phyloP scores from a whole-genome alignment of 1,140 invertebrate genomes.

The Heliothis virescens region DNA sequence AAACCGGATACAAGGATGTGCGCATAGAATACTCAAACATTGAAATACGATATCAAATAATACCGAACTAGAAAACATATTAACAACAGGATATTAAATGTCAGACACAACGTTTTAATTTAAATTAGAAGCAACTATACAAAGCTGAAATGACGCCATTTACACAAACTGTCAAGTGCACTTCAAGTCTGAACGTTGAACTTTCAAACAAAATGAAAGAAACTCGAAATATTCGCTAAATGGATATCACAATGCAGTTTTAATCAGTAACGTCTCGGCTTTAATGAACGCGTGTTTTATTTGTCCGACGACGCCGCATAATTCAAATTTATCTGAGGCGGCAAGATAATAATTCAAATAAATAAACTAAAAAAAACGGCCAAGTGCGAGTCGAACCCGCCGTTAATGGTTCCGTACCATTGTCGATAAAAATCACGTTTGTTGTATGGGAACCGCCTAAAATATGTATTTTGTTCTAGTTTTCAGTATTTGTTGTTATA shows the following conservation, averaged over 20 bases:
- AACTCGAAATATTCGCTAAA: conserved; percentile 34
- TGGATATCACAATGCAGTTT: conserved; percentile 43
- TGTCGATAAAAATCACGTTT: too few species aligned
- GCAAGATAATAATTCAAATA: conserved; percentile 55
- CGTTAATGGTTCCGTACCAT: too few species aligned
- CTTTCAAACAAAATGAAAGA: conserved; percentile 34
- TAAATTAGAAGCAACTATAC: not conserved
- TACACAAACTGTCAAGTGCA: not conserved
- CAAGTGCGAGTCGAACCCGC: too few species aligned
- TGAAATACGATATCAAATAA: not conserved
- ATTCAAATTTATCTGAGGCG: conserved; percentile 57
- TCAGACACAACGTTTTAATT: not conserved
- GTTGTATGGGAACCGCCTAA: too few species aligned
- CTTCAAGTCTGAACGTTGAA: not conserved
- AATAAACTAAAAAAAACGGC: too few species aligned
- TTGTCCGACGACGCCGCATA: conserved; percentile 53
- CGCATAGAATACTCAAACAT: not conserved
- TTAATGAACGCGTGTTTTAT: conserved; percentile 48
- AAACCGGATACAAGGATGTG: not conserved
- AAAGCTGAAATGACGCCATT: not conserved
- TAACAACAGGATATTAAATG: not conserved
- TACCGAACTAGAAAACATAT: not conserved
- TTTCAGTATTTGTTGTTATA: too few species aligned
- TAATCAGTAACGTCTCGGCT: conserved; percentile 52
- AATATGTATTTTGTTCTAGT: too few species aligned